Evolutionary conservation across 2,888 invertebrate genomes (phyloP).

Genomic region (Polymixis lichenea): DNA sequence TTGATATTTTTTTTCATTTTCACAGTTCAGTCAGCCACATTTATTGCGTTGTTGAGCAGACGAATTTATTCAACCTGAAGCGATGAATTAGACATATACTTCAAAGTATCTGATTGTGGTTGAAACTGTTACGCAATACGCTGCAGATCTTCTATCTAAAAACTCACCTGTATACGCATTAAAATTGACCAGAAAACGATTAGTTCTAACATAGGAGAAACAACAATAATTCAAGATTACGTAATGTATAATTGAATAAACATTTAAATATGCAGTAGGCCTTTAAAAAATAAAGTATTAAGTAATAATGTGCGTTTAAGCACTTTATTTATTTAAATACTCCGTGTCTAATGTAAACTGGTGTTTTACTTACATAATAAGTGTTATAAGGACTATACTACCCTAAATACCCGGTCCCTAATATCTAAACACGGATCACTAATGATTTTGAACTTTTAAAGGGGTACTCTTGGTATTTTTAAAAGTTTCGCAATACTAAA

Average conservation of each 20-base stretch:
- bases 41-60: not conserved
- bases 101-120: not conserved
- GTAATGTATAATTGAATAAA: conserved; percentile 15
- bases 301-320: conserved; percentile 31
- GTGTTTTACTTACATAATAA: conserved; percentile 36
- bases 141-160: not conserved
- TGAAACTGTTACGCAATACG: not conserved
- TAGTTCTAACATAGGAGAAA: conserved; percentile 21
- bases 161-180: not conserved
- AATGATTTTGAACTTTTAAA: not conserved
- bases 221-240: conserved; percentile 13
- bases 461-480: not conserved
- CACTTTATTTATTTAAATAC: conserved; percentile 41
- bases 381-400: conserved; percentile 36
- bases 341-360: conserved; percentile 35
- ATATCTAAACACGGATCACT: not conserved
- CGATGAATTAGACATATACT: not conserved
- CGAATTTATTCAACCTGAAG: not conserved
- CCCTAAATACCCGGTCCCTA: conserved; percentile 44
- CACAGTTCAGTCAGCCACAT: not conserved
- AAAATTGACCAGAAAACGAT: not conserved
- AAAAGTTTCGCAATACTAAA: not conserved
- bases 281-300: conserved; percentile 11
- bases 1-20: not conserved
- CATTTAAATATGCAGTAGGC: conserved; percentile 38